Evolutionary conservation across 2,797 vertebrate genomes (phyloP), one percentile per base, ranked within the genome.

Genomic region (Diceros bicornis): DNA sequence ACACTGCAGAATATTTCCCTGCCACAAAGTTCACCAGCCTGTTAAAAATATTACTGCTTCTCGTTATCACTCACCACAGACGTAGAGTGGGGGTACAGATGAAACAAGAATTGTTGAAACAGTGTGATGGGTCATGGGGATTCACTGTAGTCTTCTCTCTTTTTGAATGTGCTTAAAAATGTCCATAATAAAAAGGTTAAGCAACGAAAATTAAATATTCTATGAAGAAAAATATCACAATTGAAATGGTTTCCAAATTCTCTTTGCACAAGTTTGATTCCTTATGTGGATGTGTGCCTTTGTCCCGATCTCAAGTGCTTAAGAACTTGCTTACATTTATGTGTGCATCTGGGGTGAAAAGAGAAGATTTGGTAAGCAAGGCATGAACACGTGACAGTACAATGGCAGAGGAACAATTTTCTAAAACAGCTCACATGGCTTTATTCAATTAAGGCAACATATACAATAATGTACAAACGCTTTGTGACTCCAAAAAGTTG

Each of bases 401-500:
- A 50, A 89, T 2, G 25, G 71, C 74, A 88, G 2, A 18, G 29
- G 18, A 87, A 41, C 8, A 27, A 89, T 44, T 66, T 75, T 85
- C 62, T 72, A 72, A 82, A 94, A 78, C n/a, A 75, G 61, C 50
- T 69, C 20, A 47, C 27, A 72, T 84, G 89, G 55, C 85, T 94
- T 55, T 5, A 47, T 34, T 75, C 61, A 91, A 91, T 64, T 75
- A n/a, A 89, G 25, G 27, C 37, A 79, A 94, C 37, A 89, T 21
- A 75, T 32, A 75, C 2, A 21, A 57, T 55, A 64, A 84, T 8
- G 11, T 75, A 87, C 37, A 66, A 64, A 71, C 57, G 59, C 44
- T 74, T 52, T 79, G 16, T 75, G 41, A 79, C 74, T 94, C 57
- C 32, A 94, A 91, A 94, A 87, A 37, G 21, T 7, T 50, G 4